Percentiles rank a stretch among this genome's conserved stretches.
phyloP scores from a whole-genome alignment of 2,113 vertebrate species.

The Bufo gargarizans region DNA sequence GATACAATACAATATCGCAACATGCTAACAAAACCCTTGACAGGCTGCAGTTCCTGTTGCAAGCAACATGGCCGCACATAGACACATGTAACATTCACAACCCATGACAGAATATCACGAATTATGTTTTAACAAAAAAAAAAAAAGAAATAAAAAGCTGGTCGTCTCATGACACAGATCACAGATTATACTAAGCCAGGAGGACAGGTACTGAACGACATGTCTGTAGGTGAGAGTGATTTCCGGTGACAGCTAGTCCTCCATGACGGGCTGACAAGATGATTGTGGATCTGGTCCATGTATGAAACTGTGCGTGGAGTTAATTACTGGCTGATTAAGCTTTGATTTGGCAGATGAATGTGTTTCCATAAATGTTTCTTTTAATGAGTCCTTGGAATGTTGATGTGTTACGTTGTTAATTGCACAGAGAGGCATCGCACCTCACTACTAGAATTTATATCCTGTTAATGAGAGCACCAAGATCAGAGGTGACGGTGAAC shows the following conservation, averaged over 20 bases:
- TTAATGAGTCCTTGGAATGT: constrained; percentile 24
- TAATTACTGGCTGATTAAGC: not conserved
- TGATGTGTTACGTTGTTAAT: constrained; percentile 29
- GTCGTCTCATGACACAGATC: too few relatives aligned
- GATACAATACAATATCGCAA: too few relatives aligned
- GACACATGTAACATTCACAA: too few relatives aligned
- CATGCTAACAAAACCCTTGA: too few relatives aligned
- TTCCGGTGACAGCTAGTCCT: not conserved
- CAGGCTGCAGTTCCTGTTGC: too few relatives aligned
- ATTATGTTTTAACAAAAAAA: too few relatives aligned
- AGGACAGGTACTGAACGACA: too few relatives aligned
- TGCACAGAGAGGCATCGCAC: constrained; percentile 1
- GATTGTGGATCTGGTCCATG: not conserved
- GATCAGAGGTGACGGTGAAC: not conserved
- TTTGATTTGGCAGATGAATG: not conserved
- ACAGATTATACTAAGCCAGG: too few relatives aligned
- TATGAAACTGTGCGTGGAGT: not conserved
- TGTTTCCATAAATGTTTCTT: constrained; percentile 37
- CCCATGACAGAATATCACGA: too few relatives aligned
- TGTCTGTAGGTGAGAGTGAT: too few relatives aligned
- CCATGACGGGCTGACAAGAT: not conserved
- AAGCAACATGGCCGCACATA: too few relatives aligned
- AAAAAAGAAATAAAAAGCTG: too few relatives aligned
- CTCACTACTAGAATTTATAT: not conserved
- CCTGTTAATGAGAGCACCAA: not conserved